These are phyloP conservation scores for Cochlearius cochlearius DNA, from an alignment of 2,113 vertebrate genomes.

Conservation along the genomic window DNA sequence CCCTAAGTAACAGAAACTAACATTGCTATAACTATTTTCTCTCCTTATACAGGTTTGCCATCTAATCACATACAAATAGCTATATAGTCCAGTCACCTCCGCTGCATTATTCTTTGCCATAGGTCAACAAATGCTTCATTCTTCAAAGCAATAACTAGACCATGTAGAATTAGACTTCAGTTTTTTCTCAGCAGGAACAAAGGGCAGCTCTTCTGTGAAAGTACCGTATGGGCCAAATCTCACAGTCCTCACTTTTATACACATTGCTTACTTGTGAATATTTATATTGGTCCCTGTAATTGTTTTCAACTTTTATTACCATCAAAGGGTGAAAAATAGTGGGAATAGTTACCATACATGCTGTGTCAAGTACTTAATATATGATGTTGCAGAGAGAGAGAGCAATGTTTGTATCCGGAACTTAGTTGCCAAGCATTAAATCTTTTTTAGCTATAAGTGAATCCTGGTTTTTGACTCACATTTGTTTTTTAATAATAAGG, in stretches of 20 bases:
- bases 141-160: background rate
- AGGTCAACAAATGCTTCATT: background rate
- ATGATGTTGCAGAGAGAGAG: background rate
- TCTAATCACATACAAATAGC: background rate
- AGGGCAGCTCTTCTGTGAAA: background rate
- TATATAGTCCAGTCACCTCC: background rate
- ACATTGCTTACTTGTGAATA: background rate
- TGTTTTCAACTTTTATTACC: background rate
- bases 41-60: background rate
- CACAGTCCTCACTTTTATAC: background rate
- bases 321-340: background rate
- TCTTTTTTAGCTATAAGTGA: background rate
- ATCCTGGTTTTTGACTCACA: background rate
- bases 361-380: background rate
- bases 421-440: background rate
- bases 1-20: background rate
- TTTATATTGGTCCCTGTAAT: background rate
- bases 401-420: background rate
- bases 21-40: background rate
- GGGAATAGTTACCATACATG: background rate
- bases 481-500: background rate
- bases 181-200: background rate
- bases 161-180: background rate
- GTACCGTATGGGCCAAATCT: background rate
- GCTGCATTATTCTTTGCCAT: background rate